Conservation (phyloP, 2,797 vertebrate species). For the Alosa sapidissima region DNA sequence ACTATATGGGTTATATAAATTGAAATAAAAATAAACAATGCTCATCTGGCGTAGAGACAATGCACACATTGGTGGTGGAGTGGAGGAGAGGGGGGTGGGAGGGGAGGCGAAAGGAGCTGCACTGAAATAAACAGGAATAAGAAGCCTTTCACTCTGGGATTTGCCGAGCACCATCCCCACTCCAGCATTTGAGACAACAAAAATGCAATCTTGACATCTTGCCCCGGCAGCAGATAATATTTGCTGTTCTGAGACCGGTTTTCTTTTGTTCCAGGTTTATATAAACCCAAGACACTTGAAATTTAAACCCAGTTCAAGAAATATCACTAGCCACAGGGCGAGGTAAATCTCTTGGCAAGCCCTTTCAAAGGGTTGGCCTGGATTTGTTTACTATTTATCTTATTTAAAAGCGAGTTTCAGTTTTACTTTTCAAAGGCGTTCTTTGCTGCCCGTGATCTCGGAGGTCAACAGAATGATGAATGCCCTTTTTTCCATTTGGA, state of each 20-base stretch:
- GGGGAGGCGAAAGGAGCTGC: conserved; percentile 28
- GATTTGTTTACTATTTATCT: conserved; percentile 87
- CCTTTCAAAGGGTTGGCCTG: conserved; percentile 82
- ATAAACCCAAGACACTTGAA: conserved; percentile 84
- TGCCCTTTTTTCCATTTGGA: conserved; percentile 65
- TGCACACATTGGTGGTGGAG: background rate
- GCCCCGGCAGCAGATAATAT: conserved; percentile 80
- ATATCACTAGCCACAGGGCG: conserved; percentile 84
- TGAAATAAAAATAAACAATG: conserved; percentile 48
- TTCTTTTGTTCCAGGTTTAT: conserved; percentile 83
- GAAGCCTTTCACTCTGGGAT: conserved; percentile 75
- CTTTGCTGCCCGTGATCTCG: conserved; percentile 72
- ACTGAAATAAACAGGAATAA: conserved; percentile 70
- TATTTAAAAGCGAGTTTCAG: conserved; percentile 82
- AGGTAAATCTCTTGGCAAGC: conserved; percentile 83
- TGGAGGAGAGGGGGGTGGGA: background rate
- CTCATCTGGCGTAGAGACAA: conserved; percentile 37
- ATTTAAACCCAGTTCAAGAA: conserved; percentile 86
- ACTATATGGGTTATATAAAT: conserved; percentile 45
- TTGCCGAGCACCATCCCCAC: conserved; percentile 70
- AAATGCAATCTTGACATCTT: conserved; percentile 82
- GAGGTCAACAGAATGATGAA: conserved; percentile 74
- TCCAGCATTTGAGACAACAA: conserved; percentile 77
- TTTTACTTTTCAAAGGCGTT: conserved; percentile 80
- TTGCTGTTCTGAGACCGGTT: conserved; percentile 78